Percentiles rank a stretch among this genome's conserved stretches.
Conservation (phyloP, 92 coral and sea anemone genomes). For the Parazoanthus atlanticus region DNA sequence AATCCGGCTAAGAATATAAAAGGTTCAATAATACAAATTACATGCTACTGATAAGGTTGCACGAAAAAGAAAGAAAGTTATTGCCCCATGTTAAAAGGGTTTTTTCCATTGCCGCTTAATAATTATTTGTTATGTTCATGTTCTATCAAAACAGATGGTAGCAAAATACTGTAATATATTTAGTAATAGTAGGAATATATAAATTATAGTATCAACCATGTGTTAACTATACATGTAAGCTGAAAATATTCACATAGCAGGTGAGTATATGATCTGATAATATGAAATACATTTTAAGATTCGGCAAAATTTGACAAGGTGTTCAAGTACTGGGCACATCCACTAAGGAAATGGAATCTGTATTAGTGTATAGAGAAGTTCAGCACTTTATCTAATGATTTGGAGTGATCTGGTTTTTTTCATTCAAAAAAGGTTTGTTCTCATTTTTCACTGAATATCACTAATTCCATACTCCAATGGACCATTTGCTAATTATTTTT, state of each 20-base stretch:
- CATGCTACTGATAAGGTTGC: slow-evolving; percentile 14
- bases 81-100: neutral
- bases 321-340: neutral
- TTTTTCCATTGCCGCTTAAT: neutral
- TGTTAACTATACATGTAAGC: neutral
- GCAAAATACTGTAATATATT: neutral
- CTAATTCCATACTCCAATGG: neutral
- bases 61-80: neutral
- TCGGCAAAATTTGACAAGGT: neutral
- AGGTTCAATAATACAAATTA: slow-evolving; percentile 9
- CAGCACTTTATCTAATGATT: neutral
- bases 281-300: neutral
- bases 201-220: neutral
- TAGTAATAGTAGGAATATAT: neutral
- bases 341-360: neutral
- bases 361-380: no score
- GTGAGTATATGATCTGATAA: neutral
- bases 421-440: neutral
- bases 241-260: neutral
- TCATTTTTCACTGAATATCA: neutral
- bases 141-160: slow-evolving; percentile 15
- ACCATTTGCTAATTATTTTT: neutral
- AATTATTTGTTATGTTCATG: neutral
- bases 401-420: neutral
- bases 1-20: slow-evolving; percentile 1